A percentile compares a stretch with the other conserved stretches of the same genome.
phyloP scores from a whole-genome alignment of 2,797 vertebrate species.

The Spheniscus humboldti region DNA sequence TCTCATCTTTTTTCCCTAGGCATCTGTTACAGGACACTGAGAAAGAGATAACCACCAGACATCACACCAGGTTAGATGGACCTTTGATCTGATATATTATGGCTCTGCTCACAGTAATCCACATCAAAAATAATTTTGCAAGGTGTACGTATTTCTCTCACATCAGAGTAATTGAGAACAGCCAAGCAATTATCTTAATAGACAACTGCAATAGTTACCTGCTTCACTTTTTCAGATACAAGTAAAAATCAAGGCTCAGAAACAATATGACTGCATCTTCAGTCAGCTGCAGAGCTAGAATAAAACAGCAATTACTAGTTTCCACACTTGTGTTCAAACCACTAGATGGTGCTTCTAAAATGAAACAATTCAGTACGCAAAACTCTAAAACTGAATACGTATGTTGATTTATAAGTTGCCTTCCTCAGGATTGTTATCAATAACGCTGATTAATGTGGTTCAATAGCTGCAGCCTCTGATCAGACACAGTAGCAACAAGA shows the following conservation, averaged over 20 bases:
- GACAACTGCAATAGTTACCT: neutral
- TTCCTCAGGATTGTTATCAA: neutral
- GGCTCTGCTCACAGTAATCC: neutral
- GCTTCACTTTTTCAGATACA: neutral
- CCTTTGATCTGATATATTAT: neutral
- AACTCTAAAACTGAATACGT: neutral
- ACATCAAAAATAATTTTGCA: neutral
- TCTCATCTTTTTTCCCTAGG: neutral
- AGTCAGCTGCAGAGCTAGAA: neutral
- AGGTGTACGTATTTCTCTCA: neutral
- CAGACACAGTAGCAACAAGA: neutral
- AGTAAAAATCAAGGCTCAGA: neutral
- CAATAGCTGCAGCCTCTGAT: neutral
- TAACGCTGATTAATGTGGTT: neutral
- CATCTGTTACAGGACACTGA: neutral
- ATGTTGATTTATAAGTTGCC: neutral
- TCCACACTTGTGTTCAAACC: slow-evolving; percentile 2
- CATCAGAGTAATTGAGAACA: neutral
- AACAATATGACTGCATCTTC: neutral
- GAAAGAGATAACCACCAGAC: neutral
- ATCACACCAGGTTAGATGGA: neutral
- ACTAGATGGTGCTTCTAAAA: slow-evolving; percentile 62
- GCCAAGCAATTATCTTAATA: neutral
- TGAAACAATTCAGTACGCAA: neutral
- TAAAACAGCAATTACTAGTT: neutral